These are phyloP conservation scores for Medauroidea extradentata DNA, from an alignment of 1,140 invertebrate species.

Conservation along the genomic window DNA sequence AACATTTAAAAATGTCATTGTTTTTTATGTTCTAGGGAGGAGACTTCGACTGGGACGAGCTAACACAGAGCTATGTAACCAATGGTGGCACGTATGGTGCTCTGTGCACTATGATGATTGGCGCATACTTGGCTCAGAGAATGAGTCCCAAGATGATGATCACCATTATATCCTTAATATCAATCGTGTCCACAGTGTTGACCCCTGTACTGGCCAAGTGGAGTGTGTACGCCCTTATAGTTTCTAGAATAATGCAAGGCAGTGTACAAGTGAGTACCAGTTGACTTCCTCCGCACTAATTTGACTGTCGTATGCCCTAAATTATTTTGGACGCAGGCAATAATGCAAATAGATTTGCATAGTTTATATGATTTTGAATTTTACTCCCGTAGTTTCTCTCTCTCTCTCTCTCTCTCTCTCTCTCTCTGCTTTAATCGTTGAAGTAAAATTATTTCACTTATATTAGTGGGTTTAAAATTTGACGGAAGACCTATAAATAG, in stretches of 20 bases:
- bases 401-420: too few species aligned
- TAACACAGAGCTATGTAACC: constrained; percentile 38
- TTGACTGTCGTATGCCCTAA: too few species aligned
- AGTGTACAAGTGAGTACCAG: background rate
- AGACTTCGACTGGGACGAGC: constrained; percentile 31
- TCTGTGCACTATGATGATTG: constrained; percentile 46
- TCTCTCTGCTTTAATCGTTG: too few species aligned
- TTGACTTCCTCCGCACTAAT: too few species aligned
- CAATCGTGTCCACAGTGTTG: constrained; percentile 46
- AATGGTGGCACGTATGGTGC: constrained; percentile 48
- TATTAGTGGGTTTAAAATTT: too few species aligned
- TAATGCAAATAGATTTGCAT: too few species aligned
- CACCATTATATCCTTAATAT: constrained; percentile 43
- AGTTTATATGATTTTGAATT: too few species aligned
- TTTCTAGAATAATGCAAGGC: background rate
- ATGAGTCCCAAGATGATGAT: constrained; percentile 44
- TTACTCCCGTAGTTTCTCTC: too few species aligned
- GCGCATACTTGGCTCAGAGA: constrained; percentile 43
- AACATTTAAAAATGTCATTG: too few species aligned
- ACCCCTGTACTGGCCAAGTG: constrained; percentile 43
- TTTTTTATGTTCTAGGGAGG: constrained; percentile 14
- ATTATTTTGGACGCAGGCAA: too few species aligned
- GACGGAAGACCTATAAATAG: too few species aligned
- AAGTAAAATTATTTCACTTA: too few species aligned
- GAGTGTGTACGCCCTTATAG: background rate